Evolutionary conservation across 2,113 vertebrate species (phyloP).

Genomic region (Gallinago media): DNA sequence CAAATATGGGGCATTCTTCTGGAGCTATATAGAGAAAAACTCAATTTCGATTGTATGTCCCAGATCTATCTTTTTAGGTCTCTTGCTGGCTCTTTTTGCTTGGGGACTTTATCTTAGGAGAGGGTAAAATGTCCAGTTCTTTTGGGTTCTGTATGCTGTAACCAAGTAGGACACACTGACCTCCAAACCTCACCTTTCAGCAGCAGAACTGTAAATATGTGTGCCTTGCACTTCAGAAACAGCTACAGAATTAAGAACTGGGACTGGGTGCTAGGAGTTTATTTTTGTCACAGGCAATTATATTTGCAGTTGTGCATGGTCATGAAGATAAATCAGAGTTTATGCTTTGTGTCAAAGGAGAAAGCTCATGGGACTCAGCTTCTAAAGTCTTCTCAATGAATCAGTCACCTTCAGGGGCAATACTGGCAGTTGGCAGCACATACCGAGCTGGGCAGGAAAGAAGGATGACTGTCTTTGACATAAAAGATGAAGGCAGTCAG

Average conservation of each 20-base stretch:
- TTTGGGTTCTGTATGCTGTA: neutral
- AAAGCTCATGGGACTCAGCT: neutral
- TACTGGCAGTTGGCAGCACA: rapidly evolving
- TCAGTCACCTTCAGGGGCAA: neutral
- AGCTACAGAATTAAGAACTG: neutral
- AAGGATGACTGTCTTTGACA: neutral
- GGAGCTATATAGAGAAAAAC: neutral
- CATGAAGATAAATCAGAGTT: neutral
- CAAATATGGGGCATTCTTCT: neutral
- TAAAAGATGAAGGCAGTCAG: neutral
- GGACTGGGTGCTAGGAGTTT: neutral
- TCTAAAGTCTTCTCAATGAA: neutral
- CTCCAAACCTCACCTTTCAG: neutral
- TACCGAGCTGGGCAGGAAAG: rapidly evolving
- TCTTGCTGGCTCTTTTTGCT: neutral
- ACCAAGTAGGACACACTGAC: neutral
- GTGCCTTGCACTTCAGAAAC: neutral
- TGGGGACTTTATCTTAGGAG: neutral
- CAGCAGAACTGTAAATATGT: neutral
- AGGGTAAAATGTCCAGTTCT: neutral
- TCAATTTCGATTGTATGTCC: neutral
- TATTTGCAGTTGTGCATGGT: neutral
- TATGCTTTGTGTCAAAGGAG: neutral
- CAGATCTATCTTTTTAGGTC: neutral
- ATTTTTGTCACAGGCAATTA: neutral